A percentile compares a stretch with the other conserved stretches of the same genome.
Evolutionary conservation across 2,113 vertebrate species (phyloP).

Genomic region (Bettongia penicillata): DNA sequence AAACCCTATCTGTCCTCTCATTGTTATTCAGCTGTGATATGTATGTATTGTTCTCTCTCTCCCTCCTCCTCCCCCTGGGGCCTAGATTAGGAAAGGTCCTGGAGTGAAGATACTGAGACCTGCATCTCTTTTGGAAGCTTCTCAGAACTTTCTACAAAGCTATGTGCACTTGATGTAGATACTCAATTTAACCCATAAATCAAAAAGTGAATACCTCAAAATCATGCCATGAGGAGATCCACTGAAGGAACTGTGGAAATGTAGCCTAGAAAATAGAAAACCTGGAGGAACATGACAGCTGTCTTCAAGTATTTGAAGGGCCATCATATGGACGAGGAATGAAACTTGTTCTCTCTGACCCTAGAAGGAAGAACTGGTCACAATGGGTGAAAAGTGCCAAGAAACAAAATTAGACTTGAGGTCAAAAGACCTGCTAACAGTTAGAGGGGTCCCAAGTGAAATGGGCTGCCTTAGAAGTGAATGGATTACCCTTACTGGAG

Average conservation of each 20-base stretch:
- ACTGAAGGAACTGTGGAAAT: not conserved
- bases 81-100: not conserved
- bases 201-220: not conserved
- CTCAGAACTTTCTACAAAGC: not conserved
- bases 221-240: not conserved
- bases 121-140: not conserved
- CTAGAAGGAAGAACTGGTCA: not conserved
- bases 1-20: not conserved
- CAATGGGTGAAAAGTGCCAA: not conserved
- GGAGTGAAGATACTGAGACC: not conserved
- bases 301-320: not conserved
- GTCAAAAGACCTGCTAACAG: not conserved
- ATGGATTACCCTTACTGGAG: not conserved
- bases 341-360: not conserved
- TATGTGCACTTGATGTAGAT: not conserved
- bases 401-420: not conserved
- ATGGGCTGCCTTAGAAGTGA: not conserved
- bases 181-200: not conserved
- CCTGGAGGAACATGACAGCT: not conserved
- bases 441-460: not conserved
- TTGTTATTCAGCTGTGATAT: not conserved
- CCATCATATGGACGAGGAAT: not conserved
- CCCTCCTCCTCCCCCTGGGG: too few relatives aligned
- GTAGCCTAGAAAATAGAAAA: not conserved
- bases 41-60: not conserved